Evolutionary conservation across 2,797 vertebrate species (phyloP), one percentile per base, ranked within the genome.

Genomic region (Lemur catta): DNA sequence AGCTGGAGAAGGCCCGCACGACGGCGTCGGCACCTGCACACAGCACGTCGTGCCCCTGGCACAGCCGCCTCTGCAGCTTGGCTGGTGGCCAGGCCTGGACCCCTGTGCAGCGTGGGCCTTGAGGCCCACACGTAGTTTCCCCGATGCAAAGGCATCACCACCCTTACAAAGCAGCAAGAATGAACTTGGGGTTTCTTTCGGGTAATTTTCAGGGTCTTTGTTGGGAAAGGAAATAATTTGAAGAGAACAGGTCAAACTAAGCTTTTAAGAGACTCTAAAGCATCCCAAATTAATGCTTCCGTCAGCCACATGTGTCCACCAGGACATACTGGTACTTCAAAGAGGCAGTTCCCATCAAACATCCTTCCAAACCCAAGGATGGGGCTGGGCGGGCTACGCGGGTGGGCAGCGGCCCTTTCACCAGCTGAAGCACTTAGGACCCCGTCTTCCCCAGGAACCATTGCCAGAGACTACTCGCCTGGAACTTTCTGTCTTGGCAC

Each of bases 341-440:
- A 13, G 26, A 80, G 52, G 33, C 22, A 28, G 52, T 48, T 46
- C 35, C 52, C 24, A 59, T 41, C 9, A 74, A 41, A 82, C 9
- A 2, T 35, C 26, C 67, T 89, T 79, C 52, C 55, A 92, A 8
- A 80, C 3, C 2, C 65, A 63, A 81, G 9, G 57, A 48, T 2
- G 43, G 48, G 79, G 33, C 18, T 26, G 61, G 38, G 33, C 30
- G 33, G 26, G 24, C 48, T 55, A 4, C 1, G 1, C 7, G 15
- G 48, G 20, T 0, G 0, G 6, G n/a, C 22, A 38, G 7, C 0
- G 12, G 11, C 55, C 35, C 43, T 50, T 67, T 48, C 30, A 24
- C 35, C 65, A 87, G 10, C 18, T 35, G 43, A 33, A 20, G 12
- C 8, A 4, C 11, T 61, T 28, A 46, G 61, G 18, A 50, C 57